Evolutionary conservation across 2,888 invertebrate species (phyloP).

Genomic region (Acanthoscelides obtectus): DNA sequence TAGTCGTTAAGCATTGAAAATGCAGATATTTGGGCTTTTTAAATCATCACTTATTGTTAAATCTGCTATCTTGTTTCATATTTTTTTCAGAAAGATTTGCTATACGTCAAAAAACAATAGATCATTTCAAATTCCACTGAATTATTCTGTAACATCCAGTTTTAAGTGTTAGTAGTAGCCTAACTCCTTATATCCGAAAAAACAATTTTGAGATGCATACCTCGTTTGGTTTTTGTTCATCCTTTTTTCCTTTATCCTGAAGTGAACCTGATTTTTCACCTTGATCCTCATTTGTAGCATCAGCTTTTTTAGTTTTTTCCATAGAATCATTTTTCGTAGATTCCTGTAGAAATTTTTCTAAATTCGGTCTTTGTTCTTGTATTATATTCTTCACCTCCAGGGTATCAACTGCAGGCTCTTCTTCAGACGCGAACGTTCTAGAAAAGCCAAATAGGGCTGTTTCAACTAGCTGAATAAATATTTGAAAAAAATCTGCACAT

Average conservation of each 20-base stretch:
- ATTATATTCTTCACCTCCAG: constrained; percentile 38
- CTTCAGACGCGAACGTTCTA: constrained; percentile 38
- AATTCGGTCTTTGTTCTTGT: constrained; percentile 39
- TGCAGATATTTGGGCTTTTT: too few relatives aligned
- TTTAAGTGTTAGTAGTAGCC: too few relatives aligned
- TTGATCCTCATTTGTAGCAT: neutral
- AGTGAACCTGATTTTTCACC: neutral
- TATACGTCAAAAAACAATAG: too few relatives aligned
- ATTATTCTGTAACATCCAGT: too few relatives aligned
- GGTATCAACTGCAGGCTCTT: constrained; percentile 23
- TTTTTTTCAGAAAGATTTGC: too few relatives aligned
- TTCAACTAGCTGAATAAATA: too few relatives aligned
- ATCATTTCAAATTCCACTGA: too few relatives aligned
- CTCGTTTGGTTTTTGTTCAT: neutral
- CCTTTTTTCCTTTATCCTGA: constrained; percentile 7
- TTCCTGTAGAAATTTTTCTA: constrained; percentile 40
- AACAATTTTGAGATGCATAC: neutral
- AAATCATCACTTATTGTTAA: too few relatives aligned
- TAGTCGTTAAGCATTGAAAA: too few relatives aligned
- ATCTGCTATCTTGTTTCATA: too few relatives aligned
- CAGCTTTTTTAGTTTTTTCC: neutral
- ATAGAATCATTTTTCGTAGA: constrained; percentile 10
- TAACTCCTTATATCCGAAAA: too few relatives aligned
- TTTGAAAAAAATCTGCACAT: too few relatives aligned
- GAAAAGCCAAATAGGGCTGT: constrained; percentile 21